A percentile compares a stretch with the other conserved stretches of the same genome.
phyloP scores from a whole-genome alignment of 2,113 vertebrate species.

The Actenoides lindsayi region DNA sequence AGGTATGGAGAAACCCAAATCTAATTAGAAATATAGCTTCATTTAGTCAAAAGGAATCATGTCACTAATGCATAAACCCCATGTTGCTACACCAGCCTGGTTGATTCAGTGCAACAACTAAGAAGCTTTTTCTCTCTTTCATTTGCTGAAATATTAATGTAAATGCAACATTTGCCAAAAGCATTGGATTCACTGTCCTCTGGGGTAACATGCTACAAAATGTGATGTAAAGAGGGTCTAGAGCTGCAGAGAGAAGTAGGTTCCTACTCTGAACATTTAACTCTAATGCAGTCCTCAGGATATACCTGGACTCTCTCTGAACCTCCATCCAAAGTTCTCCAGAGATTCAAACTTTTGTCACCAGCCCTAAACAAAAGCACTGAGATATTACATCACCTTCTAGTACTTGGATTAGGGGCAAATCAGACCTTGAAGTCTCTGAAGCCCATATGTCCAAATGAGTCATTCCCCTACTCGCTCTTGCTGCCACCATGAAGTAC shows the following conservation, averaged over 20 bases:
- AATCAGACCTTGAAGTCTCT: not conserved
- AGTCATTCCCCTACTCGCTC: not conserved
- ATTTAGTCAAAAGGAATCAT: not conserved
- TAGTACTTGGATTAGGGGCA: not conserved
- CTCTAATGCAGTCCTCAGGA: not conserved
- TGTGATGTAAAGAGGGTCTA: not conserved
- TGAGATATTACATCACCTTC: not conserved
- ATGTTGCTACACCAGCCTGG: not conserved
- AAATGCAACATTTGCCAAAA: not conserved
- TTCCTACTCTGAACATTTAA: not conserved
- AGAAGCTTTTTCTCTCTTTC: not conserved
- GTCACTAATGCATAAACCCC: not conserved
- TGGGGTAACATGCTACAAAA: not conserved
- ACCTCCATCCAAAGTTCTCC: not conserved
- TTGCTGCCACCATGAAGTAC: not conserved
- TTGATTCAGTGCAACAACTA: not conserved
- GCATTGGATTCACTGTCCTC: not conserved
- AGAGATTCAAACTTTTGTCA: not conserved
- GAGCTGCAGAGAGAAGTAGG: not conserved
- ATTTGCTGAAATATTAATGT: conserved; percentile 31
- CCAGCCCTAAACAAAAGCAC: not conserved
- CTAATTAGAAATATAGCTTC: not conserved
- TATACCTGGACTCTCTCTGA: not conserved
- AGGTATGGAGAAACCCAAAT: not conserved
- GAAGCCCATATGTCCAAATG: not conserved